Evolutionary conservation across 2,797 vertebrate genomes (phyloP).

Genomic region (Cossypha heuglini): DNA sequence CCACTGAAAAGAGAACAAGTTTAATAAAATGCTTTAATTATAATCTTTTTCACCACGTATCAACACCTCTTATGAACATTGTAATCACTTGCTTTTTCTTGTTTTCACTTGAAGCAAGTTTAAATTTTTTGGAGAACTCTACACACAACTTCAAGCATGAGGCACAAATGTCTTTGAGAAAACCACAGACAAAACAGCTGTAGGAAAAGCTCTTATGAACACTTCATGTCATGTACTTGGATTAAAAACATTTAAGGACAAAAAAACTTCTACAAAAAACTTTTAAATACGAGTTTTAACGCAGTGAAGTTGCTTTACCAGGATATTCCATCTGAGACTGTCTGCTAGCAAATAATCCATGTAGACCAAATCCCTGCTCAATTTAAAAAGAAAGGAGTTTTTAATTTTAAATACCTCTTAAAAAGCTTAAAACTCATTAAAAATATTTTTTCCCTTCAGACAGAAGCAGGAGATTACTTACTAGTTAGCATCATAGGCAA

Average conservation of each 20-base stretch:
- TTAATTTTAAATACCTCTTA: background rate
- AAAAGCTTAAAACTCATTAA: background rate
- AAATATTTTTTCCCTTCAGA: background rate
- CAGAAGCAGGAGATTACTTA: background rate
- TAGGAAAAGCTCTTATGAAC: background rate
- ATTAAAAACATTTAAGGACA: background rate
- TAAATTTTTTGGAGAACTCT: conserved; percentile 11
- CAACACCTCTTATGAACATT: background rate
- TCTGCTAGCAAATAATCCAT: background rate
- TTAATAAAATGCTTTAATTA: conserved; percentile 47
- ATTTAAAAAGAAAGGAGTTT: background rate
- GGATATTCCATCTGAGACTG: background rate
- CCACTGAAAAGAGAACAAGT: background rate
- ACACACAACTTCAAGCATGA: background rate
- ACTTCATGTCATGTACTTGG: background rate
- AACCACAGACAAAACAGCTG: background rate
- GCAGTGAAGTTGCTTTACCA: background rate
- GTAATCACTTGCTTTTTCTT: conserved; percentile 31
- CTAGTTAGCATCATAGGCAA: background rate
- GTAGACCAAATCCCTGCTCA: background rate
- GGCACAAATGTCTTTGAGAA: background rate
- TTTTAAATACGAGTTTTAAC: background rate
- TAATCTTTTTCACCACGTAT: background rate
- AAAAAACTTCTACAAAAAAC: background rate
- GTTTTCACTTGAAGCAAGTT: conserved; percentile 43